These are phyloP conservation scores for Babylonia areolata DNA, from an alignment of 1,140 invertebrate species.

Conservation along the genomic window DNA sequence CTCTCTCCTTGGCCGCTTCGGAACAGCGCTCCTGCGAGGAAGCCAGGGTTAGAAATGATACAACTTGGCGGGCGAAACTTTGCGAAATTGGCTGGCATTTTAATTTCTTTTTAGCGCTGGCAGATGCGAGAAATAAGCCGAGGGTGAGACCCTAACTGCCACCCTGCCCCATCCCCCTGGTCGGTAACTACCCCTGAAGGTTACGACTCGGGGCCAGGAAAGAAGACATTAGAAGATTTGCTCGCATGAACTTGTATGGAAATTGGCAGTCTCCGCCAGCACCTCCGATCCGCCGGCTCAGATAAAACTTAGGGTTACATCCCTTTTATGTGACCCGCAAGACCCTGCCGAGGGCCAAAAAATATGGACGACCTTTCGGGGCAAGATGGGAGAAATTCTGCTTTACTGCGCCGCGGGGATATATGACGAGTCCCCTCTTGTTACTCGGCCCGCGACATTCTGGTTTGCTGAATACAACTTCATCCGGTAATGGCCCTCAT, in stretches of 20 bases:
- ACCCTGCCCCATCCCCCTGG: neutral
- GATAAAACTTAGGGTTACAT: constrained; percentile 39
- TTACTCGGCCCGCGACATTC: neutral
- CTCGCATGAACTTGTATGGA: constrained; percentile 43
- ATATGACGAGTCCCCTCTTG: constrained; percentile 5
- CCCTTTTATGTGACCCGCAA: constrained; percentile 37
- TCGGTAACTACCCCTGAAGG: constrained; percentile 27
- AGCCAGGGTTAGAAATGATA: constrained; percentile 34
- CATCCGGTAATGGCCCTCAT: constrained; percentile 36
- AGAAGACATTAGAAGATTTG: constrained; percentile 41
- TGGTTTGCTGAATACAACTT: constrained; percentile 18
- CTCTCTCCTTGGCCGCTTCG: neutral
- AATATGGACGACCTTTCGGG: constrained; percentile 21
- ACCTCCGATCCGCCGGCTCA: neutral
- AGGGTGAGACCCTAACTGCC: constrained; percentile 7
- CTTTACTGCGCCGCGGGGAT: constrained; percentile 32
- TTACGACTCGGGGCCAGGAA: neutral
- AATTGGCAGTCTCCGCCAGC: constrained; percentile 30
- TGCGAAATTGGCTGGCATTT: constrained; percentile 41
- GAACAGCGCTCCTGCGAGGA: neutral
- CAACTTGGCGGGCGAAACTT: constrained; percentile 32
- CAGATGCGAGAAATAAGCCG: constrained; percentile 38
- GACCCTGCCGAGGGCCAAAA: constrained; percentile 24
- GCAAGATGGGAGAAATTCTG: neutral
- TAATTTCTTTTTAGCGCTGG: constrained; percentile 38